A percentile compares a stretch with the other conserved stretches of the same genome.
Conservation (phyloP, 2,888 invertebrate genomes). For the Cephus pulcher region DNA sequence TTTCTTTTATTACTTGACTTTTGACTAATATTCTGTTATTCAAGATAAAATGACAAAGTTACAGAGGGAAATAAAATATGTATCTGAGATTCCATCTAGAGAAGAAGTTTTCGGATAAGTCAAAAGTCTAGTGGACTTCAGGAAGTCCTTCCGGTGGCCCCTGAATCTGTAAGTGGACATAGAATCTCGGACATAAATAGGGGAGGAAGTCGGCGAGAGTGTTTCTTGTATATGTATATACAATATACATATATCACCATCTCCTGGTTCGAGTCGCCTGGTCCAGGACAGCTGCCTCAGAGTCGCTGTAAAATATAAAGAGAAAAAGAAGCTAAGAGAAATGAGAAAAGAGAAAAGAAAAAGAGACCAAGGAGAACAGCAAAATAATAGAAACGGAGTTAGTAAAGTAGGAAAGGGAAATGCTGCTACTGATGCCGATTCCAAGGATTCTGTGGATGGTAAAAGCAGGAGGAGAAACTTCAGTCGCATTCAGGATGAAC, state of each 20-base stretch:
- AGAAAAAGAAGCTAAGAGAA: conserved; percentile 26
- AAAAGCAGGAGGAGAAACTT: background rate
- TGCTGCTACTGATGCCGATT: background rate
- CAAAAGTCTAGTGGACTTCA: background rate
- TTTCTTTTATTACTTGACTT: too few species aligned
- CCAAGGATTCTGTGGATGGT: conserved; percentile 11
- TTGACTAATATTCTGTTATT: too few species aligned
- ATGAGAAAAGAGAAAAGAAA: background rate
- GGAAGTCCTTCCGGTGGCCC: background rate
- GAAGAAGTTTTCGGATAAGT: too few species aligned
- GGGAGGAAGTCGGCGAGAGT: too few species aligned
- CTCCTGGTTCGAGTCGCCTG: too few species aligned
- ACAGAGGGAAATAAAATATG: too few species aligned
- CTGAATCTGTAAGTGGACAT: conserved; percentile 13
- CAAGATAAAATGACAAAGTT: too few species aligned
- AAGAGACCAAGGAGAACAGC: background rate
- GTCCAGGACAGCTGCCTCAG: background rate
- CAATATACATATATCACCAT: too few species aligned
- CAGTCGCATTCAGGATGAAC: conserved; percentile 31
- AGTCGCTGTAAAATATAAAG: conserved; percentile 35
- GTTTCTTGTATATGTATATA: too few species aligned
- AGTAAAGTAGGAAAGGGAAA: conserved; percentile 7
- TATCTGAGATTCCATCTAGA: too few species aligned
- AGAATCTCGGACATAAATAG: too few species aligned
- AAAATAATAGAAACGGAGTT: background rate